These are phyloP conservation scores for Drosophila ironensis DNA, from an alignment of 1,140 invertebrate genomes.

Conservation along the genomic window DNA sequence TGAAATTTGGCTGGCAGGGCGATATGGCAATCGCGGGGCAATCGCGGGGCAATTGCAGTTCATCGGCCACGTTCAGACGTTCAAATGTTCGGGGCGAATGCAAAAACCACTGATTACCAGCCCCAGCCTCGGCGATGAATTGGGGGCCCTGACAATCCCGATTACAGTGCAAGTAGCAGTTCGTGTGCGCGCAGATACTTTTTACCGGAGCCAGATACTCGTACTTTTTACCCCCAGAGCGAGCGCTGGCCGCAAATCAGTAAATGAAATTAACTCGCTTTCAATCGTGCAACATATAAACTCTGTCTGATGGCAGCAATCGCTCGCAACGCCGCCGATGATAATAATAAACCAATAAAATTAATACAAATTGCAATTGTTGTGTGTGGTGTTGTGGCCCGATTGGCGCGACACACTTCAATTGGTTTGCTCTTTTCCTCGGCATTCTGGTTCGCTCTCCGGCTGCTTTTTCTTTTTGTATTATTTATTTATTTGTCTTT, in stretches of 20 bases:
- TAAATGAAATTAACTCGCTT: slow-evolving; percentile 46
- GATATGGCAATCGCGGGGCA: slow-evolving; percentile 8
- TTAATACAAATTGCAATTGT: slow-evolving; percentile 74
- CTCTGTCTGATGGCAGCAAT: slow-evolving; percentile 40
- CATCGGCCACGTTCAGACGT: slow-evolving; percentile 28
- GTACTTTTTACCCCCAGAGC: not conserved
- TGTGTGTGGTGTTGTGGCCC: slow-evolving; percentile 38
- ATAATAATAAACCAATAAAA: slow-evolving; percentile 77
- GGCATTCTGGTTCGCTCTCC: slow-evolving; percentile 1
- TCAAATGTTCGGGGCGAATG: not conserved
- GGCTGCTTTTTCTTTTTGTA: slow-evolving; percentile 1
- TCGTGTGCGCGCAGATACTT: too few species aligned
- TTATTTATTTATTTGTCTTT: slow-evolving; percentile 46
- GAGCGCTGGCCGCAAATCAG: slow-evolving; percentile 25
- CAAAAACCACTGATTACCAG: slow-evolving; percentile 18
- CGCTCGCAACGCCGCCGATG: slow-evolving; percentile 18
- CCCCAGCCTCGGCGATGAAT: slow-evolving; percentile 25
- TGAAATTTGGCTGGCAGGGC: slow-evolving; percentile 15
- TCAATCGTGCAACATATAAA: slow-evolving; percentile 26
- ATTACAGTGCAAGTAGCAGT: slow-evolving; percentile 2
- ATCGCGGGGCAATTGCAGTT: slow-evolving; percentile 38
- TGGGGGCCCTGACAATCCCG: slow-evolving; percentile 22
- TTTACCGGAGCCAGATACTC: not conserved
- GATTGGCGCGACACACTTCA: slow-evolving; percentile 58
- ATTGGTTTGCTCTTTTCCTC: slow-evolving; percentile 53